Conservation (phyloP, 1,140 invertebrate species). For the Neocloeon triangulifer region DNA sequence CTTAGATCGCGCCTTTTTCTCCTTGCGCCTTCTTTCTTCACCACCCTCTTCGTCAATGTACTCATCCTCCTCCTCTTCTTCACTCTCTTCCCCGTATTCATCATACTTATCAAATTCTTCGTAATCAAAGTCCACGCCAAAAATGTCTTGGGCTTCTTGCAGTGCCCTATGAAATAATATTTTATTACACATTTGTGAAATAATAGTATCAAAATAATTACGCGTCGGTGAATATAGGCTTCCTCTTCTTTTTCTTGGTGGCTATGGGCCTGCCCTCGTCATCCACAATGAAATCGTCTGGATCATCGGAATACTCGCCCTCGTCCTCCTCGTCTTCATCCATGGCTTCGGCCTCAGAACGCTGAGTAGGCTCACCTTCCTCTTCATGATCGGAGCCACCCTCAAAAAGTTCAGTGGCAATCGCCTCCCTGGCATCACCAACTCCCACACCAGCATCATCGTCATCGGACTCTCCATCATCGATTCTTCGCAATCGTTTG, state of each 20-base stretch:
- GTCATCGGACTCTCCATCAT: conserved; percentile 72
- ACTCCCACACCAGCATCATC: conserved; percentile 48
- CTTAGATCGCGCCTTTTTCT: conserved; percentile 51
- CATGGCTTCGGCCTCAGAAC: too few species aligned
- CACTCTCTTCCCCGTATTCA: conserved; percentile 68
- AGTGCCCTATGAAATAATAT: conserved; percentile 38
- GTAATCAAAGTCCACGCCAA: conserved; percentile 96
- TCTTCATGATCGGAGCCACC: conserved; percentile 62
- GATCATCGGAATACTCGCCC: conserved; percentile 58
- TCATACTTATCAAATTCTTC: conserved; percentile 83
- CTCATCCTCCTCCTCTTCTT: conserved; percentile 49
- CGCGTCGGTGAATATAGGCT: conserved; percentile 77
- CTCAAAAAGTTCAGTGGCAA: conserved; percentile 73
- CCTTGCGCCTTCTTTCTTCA: conserved; percentile 18
- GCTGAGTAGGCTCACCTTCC: too few species aligned
- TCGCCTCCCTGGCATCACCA: conserved; percentile 56
- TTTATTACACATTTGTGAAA: conserved; percentile 8
- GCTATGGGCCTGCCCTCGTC: conserved; percentile 83
- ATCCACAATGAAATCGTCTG: conserved; percentile 96
- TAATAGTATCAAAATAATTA: conserved; percentile 23
- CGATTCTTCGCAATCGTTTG: conserved; percentile 57
- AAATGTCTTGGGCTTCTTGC: conserved; percentile 98
- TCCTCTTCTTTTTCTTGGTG: conserved; percentile 66
- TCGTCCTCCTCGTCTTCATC: conserved; percentile 45
- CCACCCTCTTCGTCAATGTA: conserved; percentile 45